phyloP scores from a whole-genome alignment of 2,888 invertebrate species.

The Mythimna ferrago region DNA sequence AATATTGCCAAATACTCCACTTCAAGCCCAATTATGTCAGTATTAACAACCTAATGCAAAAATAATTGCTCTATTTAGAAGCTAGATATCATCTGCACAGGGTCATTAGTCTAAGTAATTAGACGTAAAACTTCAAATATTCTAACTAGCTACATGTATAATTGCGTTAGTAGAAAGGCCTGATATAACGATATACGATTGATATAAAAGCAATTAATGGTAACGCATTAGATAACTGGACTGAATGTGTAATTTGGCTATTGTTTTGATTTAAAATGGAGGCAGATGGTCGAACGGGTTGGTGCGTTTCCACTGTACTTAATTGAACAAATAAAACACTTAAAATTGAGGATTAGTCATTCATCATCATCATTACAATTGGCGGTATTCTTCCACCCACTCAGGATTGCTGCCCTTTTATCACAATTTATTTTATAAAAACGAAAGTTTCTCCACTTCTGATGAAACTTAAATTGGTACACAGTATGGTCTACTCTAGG shows the following conservation, averaged over 20 bases:
- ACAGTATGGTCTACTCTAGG: no score
- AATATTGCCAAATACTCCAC: not conserved
- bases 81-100: conserved; percentile 23
- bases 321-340: no score
- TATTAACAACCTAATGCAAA: conserved; percentile 25
- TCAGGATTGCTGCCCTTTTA: no score
- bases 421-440: no score
- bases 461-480: no score
- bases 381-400: no score
- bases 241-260: conserved; percentile 69
- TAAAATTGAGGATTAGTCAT: not conserved
- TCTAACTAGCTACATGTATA: conserved; percentile 31
- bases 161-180: conserved; percentile 63
- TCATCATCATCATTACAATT: no score
- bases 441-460: no score
- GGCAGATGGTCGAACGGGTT: conserved; percentile 59
- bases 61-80: conserved; percentile 48
- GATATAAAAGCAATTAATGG: conserved; percentile 74
- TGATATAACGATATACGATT: conserved; percentile 64
- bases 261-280: conserved; percentile 67
- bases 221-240: conserved; percentile 73
- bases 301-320: conserved; percentile 56
- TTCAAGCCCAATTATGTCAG: not conserved
- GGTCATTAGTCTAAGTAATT: conserved; percentile 44
- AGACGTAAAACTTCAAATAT: conserved; percentile 37